phyloP scores from a whole-genome alignment of 2,888 invertebrate species.

The Galeruca laticollis region DNA sequence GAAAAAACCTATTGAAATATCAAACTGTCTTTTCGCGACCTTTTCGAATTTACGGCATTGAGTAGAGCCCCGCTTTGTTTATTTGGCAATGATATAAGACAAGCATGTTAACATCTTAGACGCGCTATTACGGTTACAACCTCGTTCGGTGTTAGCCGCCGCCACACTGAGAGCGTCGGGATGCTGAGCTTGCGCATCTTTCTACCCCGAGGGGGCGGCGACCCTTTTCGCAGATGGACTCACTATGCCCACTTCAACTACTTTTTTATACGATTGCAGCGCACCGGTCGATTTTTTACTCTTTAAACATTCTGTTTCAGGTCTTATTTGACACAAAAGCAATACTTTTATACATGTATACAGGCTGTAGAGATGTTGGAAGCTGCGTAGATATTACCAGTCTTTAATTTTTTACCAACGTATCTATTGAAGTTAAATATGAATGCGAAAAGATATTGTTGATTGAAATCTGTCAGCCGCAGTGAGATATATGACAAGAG shows the following conservation, averaged over 20 bases:
- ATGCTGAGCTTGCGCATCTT: slow-evolving; percentile 58
- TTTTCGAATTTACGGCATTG: slow-evolving; percentile 8
- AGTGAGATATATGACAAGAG: background rate
- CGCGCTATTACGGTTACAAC: slow-evolving; percentile 40
- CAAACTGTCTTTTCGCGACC: background rate
- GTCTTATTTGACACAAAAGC: slow-evolving; percentile 34
- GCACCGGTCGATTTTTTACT: slow-evolving; percentile 42
- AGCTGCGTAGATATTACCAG: background rate
- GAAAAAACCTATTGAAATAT: background rate
- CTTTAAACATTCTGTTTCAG: slow-evolving; percentile 34
- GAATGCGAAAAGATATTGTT: slow-evolving; percentile 7
- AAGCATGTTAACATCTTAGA: slow-evolving; percentile 43
- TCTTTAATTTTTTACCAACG: background rate
- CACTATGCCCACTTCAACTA: slow-evolving; percentile 46
- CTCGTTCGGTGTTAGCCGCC: slow-evolving; percentile 51
- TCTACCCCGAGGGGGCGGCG: slow-evolving; percentile 48
- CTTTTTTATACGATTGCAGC: slow-evolving; percentile 44
- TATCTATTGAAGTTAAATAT: background rate
- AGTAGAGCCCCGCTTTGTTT: slow-evolving; percentile 33
- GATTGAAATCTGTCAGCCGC: slow-evolving; percentile 10
- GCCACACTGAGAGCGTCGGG: slow-evolving; percentile 61
- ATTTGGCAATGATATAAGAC: slow-evolving; percentile 36
- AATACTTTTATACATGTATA: slow-evolving; percentile 1
- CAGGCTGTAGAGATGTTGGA: slow-evolving; percentile 3
- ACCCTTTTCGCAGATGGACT: slow-evolving; percentile 45